Base-by-base conservation (phyloP, 2,113 vertebrate species). In the Sinocyclocheilus maitianheensis region DNA sequence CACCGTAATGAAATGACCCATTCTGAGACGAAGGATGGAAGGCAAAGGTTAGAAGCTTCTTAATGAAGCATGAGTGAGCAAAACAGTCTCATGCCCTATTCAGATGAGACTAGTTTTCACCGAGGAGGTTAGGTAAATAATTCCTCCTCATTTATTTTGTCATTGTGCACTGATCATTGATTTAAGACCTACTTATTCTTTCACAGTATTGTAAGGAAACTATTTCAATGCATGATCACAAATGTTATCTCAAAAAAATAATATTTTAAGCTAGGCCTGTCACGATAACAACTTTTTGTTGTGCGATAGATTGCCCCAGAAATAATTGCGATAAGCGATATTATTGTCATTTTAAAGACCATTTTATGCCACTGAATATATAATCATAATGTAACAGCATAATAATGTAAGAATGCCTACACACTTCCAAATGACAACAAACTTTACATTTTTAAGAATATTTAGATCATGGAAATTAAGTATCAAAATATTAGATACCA, bases 21-120 rank as follows among this genome's bases (percentile, higher is more conserved):
- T 86, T 84, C 85, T 84, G 12, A 65, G 11, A 69, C 16, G 11
- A 58, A 84, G 79, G 62, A 87, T 83, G 48, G 26, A 76, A 81
- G 62, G 69, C 67, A 84, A 85, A 72, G 87, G 84, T 87, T 85
- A 89, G 77, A 37, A 37, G 77, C 62, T 84, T 89, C 26, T 65
- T 82, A 86, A 88, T 88, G 69, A 86, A 75, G 83, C 40, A 78
- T 58, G 62, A 86, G 53, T 60, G 85, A 22, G 46, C 5, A 53
- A 53, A 81, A 67, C 24, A 10, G 24, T 80, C 14, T 65, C 10
- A 67, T 18, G n/a, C 13, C 13, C 13, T 26, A 3, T 65, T 24
- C 13, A 37, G 22, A 81, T 16, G 18, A n/a, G 53, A 14, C 72
- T 51, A 48, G 43, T 26, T 76, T 51, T 26, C 3, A 0, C 12